phyloP scores from a whole-genome alignment of 2,888 invertebrate genomes.

The Lingula anatina region DNA sequence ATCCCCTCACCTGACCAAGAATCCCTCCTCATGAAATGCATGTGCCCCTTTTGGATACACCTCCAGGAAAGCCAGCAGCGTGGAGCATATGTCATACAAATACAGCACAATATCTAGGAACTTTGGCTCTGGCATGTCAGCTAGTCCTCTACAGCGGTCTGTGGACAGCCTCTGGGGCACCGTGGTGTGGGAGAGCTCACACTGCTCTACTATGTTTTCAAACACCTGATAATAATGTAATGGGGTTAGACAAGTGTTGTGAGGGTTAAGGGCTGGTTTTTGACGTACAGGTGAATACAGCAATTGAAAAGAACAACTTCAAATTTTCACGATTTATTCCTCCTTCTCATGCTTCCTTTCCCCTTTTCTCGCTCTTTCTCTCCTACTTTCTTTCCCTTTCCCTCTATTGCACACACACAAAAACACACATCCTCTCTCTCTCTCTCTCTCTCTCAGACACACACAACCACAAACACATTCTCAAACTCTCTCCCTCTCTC shows the following conservation, averaged over 20 bases:
- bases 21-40: slow-evolving; percentile 59
- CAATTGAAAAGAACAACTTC: too few species aligned
- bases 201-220: slow-evolving; percentile 34
- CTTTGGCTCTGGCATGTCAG: slow-evolving; percentile 27
- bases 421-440: too few species aligned
- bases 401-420: too few species aligned
- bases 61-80: slow-evolving; percentile 66
- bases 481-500: too few species aligned
- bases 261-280: too few species aligned
- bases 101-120: slow-evolving; percentile 67
- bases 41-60: slow-evolving; percentile 60
- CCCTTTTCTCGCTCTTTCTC: too few species aligned
- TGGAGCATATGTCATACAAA: slow-evolving; percentile 66
- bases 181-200: slow-evolving; percentile 22
- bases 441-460: too few species aligned
- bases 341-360: too few species aligned
- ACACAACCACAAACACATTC: too few species aligned
- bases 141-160: slow-evolving; percentile 4
- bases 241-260: neutral
- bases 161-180: slow-evolving; percentile 33
- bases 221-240: slow-evolving; percentile 47
- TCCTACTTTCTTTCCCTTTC: too few species aligned
- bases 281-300: too few species aligned
- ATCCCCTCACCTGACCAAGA: slow-evolving; percentile 12
- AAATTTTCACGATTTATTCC: too few species aligned